These are phyloP conservation scores for Enteromius paludinosus DNA, from an alignment of 2,797 vertebrate species.

Conservation along the genomic window DNA sequence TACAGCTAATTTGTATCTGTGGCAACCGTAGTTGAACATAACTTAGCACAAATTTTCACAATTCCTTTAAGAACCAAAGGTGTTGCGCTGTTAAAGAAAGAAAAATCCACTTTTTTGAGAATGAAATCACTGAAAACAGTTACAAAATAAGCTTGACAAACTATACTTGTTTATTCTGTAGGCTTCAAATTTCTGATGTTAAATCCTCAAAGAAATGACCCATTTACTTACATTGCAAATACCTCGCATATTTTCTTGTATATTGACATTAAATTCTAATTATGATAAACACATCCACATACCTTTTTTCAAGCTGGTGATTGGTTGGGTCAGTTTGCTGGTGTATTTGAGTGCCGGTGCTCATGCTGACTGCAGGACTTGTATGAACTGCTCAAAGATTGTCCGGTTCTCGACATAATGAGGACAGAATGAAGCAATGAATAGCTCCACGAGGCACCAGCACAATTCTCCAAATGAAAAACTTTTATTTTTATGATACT, in stretches of 20 bases:
- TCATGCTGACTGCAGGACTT: conserved; percentile 64
- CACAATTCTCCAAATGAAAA: conserved; percentile 36
- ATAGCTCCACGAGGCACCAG: conserved; percentile 34
- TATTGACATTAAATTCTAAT: not conserved
- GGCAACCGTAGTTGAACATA: not conserved
- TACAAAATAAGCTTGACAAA: not conserved
- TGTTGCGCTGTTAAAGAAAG: not conserved
- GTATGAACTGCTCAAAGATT: conserved; percentile 18
- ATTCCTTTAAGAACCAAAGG: not conserved
- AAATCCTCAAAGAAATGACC: not conserved
- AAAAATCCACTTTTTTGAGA: not conserved
- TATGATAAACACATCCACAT: conserved; percentile 51
- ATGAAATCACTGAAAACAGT: not conserved
- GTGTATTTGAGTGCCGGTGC: conserved; percentile 52
- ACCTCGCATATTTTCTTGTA: not conserved
- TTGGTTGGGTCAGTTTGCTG: conserved; percentile 41
- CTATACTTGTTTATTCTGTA: not conserved
- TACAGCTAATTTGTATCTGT: not conserved
- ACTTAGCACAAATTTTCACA: not conserved
- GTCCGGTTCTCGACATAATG: conserved; percentile 40
- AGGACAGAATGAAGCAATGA: conserved; percentile 37
- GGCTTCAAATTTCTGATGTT: not conserved
- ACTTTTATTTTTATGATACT: not conserved
- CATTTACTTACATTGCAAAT: not conserved
- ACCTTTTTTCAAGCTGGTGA: conserved; percentile 67